Base-by-base conservation (phyloP, 2,888 invertebrate genomes). In the Volucella bombylans region DNA sequence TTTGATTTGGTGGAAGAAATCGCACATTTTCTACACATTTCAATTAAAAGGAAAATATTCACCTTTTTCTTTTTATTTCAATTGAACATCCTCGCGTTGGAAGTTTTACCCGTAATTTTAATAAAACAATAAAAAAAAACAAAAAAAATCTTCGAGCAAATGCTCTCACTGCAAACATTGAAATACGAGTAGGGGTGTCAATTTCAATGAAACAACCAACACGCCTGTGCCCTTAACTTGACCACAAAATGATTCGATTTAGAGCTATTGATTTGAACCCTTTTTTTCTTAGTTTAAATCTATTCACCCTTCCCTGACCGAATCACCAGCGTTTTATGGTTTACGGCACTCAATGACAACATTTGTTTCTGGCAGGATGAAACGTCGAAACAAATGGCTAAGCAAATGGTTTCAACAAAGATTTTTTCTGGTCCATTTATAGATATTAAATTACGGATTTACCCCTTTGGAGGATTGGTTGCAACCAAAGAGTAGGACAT, bases 371-470 rank as follows among this genome's bases (percentile, higher is more conserved):
- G 80, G 71, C 74, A 80, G 65, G 50, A 45, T 45, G 68, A 59
- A 71, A 73, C 47, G 71, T 76, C 43, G 69, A 79, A 23, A 45
- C 18, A 67, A 74, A 87, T 86, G 85, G 65, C 64, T 62, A 73
- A 85, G 83, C 74, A 85, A 87, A 87, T 87, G 86, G 87, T 86
- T 87, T 86, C 83, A 69, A 62, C 69, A 69, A 82, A 69, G 77
- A 86, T 86, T 86, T 82, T 55, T 78, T 78, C 72, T 78, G 86
- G 86, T 86, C 86, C 82, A 86, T 86, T 86, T 86, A 78, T 86
- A 86, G 86, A 86, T 86, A 86, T 86, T 82, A 82, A 86, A 82
- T 86, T 82, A 82, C 65, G 54, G 73, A 86, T 81, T 86, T 81
- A 50, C 54, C 62, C 11, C n/a, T 14, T 18, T 41, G 43, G 41